These are phyloP conservation scores for Semaprochilodus insignis DNA, from an alignment of 2,797 vertebrate species.

Conservation along the genomic window DNA sequence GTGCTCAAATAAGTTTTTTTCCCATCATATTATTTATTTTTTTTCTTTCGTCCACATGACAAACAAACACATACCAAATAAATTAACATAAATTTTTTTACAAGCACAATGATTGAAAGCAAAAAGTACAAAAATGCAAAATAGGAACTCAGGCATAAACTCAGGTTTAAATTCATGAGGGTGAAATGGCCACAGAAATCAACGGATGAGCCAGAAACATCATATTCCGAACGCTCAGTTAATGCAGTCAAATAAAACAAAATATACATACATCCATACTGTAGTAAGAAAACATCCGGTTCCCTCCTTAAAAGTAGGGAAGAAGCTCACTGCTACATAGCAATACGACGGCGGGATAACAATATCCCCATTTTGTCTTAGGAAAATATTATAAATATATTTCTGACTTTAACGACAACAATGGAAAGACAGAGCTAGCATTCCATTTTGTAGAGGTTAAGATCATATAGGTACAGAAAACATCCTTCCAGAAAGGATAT, in stretches of 20 bases:
- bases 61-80: constrained; percentile 57
- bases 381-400: constrained; percentile 78
- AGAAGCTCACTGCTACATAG: constrained; percentile 51
- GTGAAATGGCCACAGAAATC: constrained; percentile 46
- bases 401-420: constrained; percentile 74
- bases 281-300: constrained; percentile 4
- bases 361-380: constrained; percentile 59
- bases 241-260: not conserved
- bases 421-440: constrained; percentile 33
- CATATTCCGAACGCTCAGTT: constrained; percentile 23
- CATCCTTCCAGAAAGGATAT: constrained; percentile 26
- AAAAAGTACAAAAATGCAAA: constrained; percentile 67
- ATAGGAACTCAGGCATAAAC: constrained; percentile 69
- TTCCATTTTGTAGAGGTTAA: not conserved
- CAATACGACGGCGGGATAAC: constrained; percentile 47
- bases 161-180: constrained; percentile 34
- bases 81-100: constrained; percentile 62
- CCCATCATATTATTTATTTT: constrained; percentile 22
- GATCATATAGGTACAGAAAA: constrained; percentile 13
- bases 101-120: constrained; percentile 62
- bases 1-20: not conserved
- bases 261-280: not conserved
- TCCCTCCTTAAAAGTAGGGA: constrained; percentile 28
- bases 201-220: constrained; percentile 23
- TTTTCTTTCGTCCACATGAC: constrained; percentile 19